Evolutionary conservation across 2,797 vertebrate species (phyloP).

Genomic region (Protonibea diacanthus): DNA sequence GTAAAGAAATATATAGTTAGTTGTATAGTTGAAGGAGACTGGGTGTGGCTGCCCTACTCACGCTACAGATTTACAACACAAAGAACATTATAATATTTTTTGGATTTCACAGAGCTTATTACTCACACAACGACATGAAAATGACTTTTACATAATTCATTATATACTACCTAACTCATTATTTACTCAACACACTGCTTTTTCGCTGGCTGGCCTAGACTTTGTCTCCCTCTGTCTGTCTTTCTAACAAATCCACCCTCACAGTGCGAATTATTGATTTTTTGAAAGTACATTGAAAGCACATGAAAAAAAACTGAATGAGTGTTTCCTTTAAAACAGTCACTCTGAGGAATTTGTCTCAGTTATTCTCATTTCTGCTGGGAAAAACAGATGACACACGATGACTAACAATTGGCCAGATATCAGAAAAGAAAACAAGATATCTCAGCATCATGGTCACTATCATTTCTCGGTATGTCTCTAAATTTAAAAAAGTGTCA

Average conservation of each 20-base stretch:
- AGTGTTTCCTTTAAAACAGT: not conserved
- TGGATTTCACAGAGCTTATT: not conserved
- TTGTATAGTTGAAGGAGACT: no score
- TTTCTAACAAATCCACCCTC: constrained; percentile 6
- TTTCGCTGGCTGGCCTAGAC: not conserved
- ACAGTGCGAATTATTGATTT: constrained; percentile 12
- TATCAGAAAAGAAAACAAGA: not conserved
- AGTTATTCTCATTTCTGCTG: not conserved
- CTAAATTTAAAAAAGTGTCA: not conserved
- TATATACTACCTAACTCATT: constrained; percentile 13
- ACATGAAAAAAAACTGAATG: not conserved
- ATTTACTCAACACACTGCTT: not conserved
- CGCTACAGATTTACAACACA: not conserved
- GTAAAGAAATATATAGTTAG: not conserved
- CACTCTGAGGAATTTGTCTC: not conserved
- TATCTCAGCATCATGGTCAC: not conserved
- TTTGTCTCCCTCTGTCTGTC: not conserved
- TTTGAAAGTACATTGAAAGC: not conserved
- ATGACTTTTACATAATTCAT: constrained; percentile 10
- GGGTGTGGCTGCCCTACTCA: not conserved
- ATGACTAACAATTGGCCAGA: not conserved
- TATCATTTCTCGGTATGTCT: not conserved
- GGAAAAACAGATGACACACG: constrained; percentile 11
- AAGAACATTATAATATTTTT: constrained; percentile 5
- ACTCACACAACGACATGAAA: not conserved